Conservation (phyloP, 2,888 invertebrate species). For the Axea sp. region DNA sequence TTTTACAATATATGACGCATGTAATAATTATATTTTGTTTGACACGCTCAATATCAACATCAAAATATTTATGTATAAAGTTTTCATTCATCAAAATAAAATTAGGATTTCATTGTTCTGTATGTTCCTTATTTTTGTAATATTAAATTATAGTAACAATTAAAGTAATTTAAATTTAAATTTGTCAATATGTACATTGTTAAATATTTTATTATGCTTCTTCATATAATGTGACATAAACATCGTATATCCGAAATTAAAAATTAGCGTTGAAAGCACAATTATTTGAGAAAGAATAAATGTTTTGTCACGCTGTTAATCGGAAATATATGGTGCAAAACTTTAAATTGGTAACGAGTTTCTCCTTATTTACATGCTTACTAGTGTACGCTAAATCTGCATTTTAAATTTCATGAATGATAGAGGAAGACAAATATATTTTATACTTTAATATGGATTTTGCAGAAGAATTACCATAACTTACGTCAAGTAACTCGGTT, state of each 20-base stretch:
- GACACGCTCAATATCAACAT: too few relatives aligned
- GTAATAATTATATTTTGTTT: too few relatives aligned
- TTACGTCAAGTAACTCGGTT: slow-evolving; percentile 39
- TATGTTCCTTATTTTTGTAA: too few relatives aligned
- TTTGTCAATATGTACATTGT: too few relatives aligned
- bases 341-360: slow-evolving; percentile 55
- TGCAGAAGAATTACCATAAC: slow-evolving; percentile 49
- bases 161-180: too few relatives aligned
- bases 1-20: too few relatives aligned
- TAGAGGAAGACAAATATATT: slow-evolving; percentile 52
- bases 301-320: slow-evolving; percentile 23
- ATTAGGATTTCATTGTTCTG: too few relatives aligned
- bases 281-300: not conserved
- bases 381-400: slow-evolving; percentile 49
- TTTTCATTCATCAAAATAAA: too few relatives aligned
- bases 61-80: too few relatives aligned
- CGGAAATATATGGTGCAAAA: slow-evolving; percentile 33
- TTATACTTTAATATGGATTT: slow-evolving; percentile 51
- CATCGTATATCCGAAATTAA: not conserved
- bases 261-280: slow-evolving; percentile 19
- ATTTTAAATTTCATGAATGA: slow-evolving; percentile 53
- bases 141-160: too few relatives aligned
- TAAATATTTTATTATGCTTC: not conserved
- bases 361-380: slow-evolving; percentile 52
- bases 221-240: not conserved